Evolutionary conservation across 2,113 vertebrate species (phyloP).

Genomic region (Aythya baeri): DNA sequence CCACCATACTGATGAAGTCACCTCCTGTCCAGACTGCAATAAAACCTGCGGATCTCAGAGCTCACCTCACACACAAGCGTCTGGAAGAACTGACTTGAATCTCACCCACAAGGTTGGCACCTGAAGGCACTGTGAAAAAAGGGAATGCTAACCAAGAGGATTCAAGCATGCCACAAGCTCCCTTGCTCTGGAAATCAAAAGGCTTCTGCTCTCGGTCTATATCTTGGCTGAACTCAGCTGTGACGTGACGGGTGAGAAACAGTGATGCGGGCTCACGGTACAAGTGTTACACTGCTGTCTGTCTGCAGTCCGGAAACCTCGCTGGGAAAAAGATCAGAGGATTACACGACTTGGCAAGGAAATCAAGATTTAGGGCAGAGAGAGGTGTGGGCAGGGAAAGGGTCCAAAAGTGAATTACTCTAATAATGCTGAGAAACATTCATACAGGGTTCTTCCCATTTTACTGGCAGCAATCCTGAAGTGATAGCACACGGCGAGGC

Average conservation of each 20-base stretch:
- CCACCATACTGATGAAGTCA: not conserved
- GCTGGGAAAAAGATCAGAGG: not conserved
- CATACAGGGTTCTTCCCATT: not conserved
- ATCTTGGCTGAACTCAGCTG: not conserved
- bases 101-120: not conserved
- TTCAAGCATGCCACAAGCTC: not conserved
- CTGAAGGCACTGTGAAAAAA: not conserved
- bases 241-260: not conserved
- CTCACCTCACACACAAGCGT: not conserved
- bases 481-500: not conserved
- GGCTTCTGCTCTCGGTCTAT: not conserved
- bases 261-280: not conserved
- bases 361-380: not conserved
- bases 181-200: not conserved
- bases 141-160: not conserved
- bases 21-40: not conserved
- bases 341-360: not conserved
- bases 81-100: not conserved
- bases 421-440: not conserved
- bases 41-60: not conserved
- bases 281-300: not conserved
- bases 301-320: not conserved
- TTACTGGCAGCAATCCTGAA: not conserved
- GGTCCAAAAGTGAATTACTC: not conserved
- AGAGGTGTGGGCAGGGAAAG: not conserved